Evolutionary conservation across 2,888 invertebrate species (phyloP).

Genomic region (Mactromeris polynyma): DNA sequence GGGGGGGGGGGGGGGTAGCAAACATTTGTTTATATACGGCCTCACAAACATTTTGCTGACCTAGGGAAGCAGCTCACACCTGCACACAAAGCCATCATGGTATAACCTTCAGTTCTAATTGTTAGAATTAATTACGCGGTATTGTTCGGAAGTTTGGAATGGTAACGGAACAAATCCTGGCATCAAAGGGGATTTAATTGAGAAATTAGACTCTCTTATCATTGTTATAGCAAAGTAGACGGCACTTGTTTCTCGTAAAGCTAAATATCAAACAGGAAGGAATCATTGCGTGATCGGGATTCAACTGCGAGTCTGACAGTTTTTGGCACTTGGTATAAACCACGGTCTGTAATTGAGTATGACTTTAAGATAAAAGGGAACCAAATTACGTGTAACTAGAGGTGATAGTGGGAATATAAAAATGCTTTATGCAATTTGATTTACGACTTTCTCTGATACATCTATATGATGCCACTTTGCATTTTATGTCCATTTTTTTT

Average conservation of each 20-base stretch:
- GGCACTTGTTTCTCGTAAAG: constrained; percentile 44
- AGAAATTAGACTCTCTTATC: constrained; percentile 43
- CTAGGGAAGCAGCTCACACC: too few species aligned
- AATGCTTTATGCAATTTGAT: constrained; percentile 3
- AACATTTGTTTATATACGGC: too few species aligned
- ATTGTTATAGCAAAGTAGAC: constrained; percentile 22
- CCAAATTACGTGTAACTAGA: constrained; percentile 23
- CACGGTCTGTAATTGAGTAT: constrained; percentile 41
- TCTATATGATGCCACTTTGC: not conserved
- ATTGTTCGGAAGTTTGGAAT: constrained; percentile 11
- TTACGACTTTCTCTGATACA: not conserved
- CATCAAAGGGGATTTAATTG: constrained; percentile 43
- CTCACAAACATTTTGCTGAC: too few species aligned
- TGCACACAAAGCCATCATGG: too few species aligned
- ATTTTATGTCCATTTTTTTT: not conserved
- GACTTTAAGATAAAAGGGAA: constrained; percentile 43
- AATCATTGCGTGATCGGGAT: constrained; percentile 27
- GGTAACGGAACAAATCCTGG: not conserved
- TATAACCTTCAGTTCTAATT: not conserved
- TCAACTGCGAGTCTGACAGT: constrained; percentile 40
- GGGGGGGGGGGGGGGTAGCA: too few species aligned
- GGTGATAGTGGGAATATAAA: constrained; percentile 5
- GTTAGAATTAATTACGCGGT: not conserved
- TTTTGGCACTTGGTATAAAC: constrained; percentile 35
- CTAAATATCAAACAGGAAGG: constrained; percentile 47